phyloP scores from a whole-genome alignment of 2,113 vertebrate genomes.

The Neolamprologus brichardi region DNA sequence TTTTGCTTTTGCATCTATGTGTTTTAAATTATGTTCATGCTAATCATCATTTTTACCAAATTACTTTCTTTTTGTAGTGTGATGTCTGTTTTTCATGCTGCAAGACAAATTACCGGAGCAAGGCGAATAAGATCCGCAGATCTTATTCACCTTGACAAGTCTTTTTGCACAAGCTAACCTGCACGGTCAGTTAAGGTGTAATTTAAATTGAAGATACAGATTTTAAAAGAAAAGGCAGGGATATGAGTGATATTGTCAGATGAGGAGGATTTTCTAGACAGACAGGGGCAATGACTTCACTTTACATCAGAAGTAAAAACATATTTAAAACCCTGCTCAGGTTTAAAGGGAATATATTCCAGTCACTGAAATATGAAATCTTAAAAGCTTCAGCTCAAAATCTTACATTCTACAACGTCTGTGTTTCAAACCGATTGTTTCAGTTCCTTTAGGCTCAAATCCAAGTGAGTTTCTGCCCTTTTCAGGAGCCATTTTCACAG shows the following conservation, averaged over 20 bases:
- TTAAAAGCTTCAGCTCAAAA: not conserved
- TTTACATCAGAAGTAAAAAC: not conserved
- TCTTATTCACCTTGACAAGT: not conserved
- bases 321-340: not conserved
- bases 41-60: not conserved
- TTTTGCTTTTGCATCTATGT: not conserved
- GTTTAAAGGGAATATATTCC: not conserved
- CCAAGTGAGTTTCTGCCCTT: not conserved
- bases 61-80: not conserved
- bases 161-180: not conserved
- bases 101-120: not conserved
- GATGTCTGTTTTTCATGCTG: not conserved
- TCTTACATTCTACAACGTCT: not conserved
- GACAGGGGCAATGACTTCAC: not conserved
- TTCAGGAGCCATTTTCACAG: not conserved
- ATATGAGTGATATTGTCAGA: not conserved
- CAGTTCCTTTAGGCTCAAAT: not conserved
- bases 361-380: not conserved
- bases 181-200: not conserved
- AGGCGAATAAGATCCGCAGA: not conserved
- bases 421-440: not conserved
- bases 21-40: not conserved
- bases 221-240: not conserved
- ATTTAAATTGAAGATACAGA: not conserved
- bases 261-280: not conserved